A percentile compares a stretch with the other conserved stretches of the same genome.
Conservation (phyloP, 2,113 vertebrate species). For the Hucho hucho region DNA sequence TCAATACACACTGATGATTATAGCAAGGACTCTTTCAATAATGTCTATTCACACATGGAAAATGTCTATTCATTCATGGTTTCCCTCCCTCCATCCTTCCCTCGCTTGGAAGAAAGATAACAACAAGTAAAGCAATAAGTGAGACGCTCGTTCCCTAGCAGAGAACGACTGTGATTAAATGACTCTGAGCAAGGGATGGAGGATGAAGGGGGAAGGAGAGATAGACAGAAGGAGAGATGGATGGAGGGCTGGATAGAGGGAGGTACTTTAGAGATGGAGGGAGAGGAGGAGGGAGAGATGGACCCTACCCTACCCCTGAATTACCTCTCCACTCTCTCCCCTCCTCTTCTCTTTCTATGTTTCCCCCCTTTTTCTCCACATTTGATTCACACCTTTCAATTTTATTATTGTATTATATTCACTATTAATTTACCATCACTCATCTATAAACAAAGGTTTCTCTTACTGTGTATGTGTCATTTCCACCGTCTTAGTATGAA, state of each 20-base stretch:
- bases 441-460: too few relatives aligned
- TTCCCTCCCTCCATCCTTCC: not conserved
- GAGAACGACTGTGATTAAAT: constrained; percentile 63
- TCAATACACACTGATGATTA: constrained; percentile 33
- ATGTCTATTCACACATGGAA: constrained; percentile 24
- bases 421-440: too few relatives aligned
- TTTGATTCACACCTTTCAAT: too few relatives aligned
- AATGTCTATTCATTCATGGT: constrained; percentile 26
- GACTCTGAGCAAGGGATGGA: constrained; percentile 13
- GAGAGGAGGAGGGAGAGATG: not conserved
- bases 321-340: too few relatives aligned
- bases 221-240: constrained; percentile 24
- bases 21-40: constrained; percentile 19
- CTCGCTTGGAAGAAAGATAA: constrained; percentile 30
- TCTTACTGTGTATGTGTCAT: not conserved
- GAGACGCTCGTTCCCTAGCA: constrained; percentile 46
- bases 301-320: not conserved
- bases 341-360: too few relatives aligned
- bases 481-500: too few relatives aligned
- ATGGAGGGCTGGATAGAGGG: constrained; percentile 7
- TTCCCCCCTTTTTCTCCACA: too few relatives aligned
- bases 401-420: too few relatives aligned
- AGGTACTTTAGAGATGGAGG: not conserved
- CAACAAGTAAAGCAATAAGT: constrained; percentile 62
- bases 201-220: not conserved